These are phyloP conservation scores for Oplegnathus fasciatus DNA, from an alignment of 2,113 vertebrate species.

Conservation along the genomic window DNA sequence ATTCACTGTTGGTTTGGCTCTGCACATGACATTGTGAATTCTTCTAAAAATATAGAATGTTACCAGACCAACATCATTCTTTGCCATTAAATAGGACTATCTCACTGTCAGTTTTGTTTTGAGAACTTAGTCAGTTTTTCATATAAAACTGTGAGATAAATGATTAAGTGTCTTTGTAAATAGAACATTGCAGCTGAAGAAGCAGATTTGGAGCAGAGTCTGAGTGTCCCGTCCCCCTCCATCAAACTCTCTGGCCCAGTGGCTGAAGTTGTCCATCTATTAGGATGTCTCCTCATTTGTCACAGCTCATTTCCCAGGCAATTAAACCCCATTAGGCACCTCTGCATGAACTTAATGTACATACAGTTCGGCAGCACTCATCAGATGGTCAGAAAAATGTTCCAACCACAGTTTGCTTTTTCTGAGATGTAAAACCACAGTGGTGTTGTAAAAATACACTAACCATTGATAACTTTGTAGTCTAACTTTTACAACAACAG, in stretches of 20 bases:
- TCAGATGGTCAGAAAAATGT: constrained; percentile 21
- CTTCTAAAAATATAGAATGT: no score
- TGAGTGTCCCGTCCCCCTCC: not conserved
- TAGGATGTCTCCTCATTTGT: constrained; percentile 55
- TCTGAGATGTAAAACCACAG: no score
- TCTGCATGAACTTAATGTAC: constrained; percentile 16
- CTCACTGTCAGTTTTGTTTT: not conserved
- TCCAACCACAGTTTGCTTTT: not conserved
- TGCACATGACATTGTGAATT: no score
- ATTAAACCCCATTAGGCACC: constrained; percentile 65
- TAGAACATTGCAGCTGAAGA: not conserved
- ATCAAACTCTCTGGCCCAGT: constrained; percentile 11
- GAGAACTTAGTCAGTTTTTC: not conserved
- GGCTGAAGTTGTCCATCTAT: constrained; percentile 32
- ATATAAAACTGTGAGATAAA: not conserved
- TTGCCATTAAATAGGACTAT: not conserved
- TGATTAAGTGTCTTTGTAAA: not conserved
- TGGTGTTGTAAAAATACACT: not conserved
- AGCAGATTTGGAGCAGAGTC: constrained; percentile 14
- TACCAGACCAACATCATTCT: not conserved
- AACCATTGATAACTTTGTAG: not conserved
- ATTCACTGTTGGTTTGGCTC: no score
- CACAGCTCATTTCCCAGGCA: constrained; percentile 42
- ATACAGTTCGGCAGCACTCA: constrained; percentile 18
- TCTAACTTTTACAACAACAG: not conserved